phyloP scores from a whole-genome alignment of 2,113 vertebrate species.

The Hypanus sabinus region DNA sequence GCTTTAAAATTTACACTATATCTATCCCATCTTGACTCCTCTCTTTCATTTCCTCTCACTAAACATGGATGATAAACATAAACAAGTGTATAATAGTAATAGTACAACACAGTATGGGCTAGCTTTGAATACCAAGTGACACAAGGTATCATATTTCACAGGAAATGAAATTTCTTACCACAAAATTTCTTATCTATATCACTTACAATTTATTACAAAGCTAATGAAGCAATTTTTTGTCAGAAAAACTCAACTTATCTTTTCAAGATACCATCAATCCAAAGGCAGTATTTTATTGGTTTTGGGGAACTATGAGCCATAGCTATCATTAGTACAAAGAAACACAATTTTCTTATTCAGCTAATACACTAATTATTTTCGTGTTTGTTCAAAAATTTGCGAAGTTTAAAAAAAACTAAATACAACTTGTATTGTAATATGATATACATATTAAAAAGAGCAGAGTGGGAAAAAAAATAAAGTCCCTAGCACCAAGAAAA shows the following conservation, averaged over 20 bases:
- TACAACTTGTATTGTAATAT: not conserved
- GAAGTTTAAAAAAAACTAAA: not conserved
- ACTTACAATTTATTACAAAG: conserved; percentile 68
- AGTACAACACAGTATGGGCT: not conserved
- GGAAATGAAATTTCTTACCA: conserved; percentile 50
- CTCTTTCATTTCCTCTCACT: conserved; percentile 2
- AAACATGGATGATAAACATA: not conserved
- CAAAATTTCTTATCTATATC: conserved; percentile 65
- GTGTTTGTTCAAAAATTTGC: conserved; percentile 3
- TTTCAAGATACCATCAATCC: conserved; percentile 54
- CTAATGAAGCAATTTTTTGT: conserved; percentile 72
- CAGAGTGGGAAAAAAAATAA: not conserved
- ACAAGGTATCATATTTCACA: not conserved
- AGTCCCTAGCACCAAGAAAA: not conserved
- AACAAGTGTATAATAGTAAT: not conserved
- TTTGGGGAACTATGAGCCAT: conserved; percentile 46
- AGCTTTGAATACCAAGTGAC: not conserved
- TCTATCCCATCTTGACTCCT: not conserved
- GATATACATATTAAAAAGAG: no score
- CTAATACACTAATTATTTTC: not conserved
- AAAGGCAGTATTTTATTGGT: conserved; percentile 60
- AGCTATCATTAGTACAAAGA: not conserved
- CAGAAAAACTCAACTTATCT: conserved; percentile 44
- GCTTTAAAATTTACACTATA: conserved; percentile 10
- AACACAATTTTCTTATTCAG: not conserved